A percentile compares a stretch with the other conserved stretches of the same genome.
These are phyloP conservation scores for Trichogramma pretiosum DNA, from an alignment of 1,140 invertebrate species.

Conservation along the genomic window DNA sequence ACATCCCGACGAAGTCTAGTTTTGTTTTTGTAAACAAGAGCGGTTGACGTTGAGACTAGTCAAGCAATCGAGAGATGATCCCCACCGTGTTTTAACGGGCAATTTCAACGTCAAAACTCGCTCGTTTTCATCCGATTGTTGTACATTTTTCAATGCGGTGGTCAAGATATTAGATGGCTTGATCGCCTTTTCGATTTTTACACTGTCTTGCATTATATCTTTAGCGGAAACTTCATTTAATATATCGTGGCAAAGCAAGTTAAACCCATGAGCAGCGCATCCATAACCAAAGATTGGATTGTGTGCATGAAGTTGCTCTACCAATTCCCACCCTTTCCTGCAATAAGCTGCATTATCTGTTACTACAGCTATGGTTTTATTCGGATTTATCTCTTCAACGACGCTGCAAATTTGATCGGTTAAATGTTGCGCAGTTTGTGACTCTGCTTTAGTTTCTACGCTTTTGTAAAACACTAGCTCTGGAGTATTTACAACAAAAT, in stretches of 20 bases:
- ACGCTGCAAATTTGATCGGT: constrained; percentile 14
- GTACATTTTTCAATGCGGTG: constrained; percentile 12
- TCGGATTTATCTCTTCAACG: constrained; percentile 12
- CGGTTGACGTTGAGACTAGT: constrained; percentile 16
- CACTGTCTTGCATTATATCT: constrained; percentile 1
- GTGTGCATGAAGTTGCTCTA: constrained; percentile 11
- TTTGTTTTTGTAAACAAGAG: constrained; percentile 15
- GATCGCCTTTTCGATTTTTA: constrained; percentile 15
- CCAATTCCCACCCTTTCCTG: constrained; percentile 17
- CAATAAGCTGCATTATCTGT: constrained; percentile 22
- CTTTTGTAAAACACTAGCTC: constrained; percentile 16
- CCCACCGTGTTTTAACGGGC: constrained; percentile 18
- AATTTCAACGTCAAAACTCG: constrained; percentile 15
- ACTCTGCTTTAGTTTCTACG: constrained; percentile 6
- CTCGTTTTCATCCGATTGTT: neutral
- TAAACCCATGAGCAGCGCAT: constrained; percentile 14
- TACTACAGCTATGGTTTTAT: constrained; percentile 18
- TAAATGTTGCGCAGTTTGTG: constrained; percentile 17
- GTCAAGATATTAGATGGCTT: constrained; percentile 9
- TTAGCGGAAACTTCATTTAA: constrained; percentile 1
- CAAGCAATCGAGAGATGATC: constrained; percentile 12
- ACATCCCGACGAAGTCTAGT: neutral
- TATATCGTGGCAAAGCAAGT: constrained; percentile 15
- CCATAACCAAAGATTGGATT: constrained; percentile 11
- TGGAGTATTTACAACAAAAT: constrained; percentile 22